A percentile compares a stretch with the other conserved stretches of the same genome.
Conservation (phyloP, 1,140 invertebrate species). For the Linepithema humile region DNA sequence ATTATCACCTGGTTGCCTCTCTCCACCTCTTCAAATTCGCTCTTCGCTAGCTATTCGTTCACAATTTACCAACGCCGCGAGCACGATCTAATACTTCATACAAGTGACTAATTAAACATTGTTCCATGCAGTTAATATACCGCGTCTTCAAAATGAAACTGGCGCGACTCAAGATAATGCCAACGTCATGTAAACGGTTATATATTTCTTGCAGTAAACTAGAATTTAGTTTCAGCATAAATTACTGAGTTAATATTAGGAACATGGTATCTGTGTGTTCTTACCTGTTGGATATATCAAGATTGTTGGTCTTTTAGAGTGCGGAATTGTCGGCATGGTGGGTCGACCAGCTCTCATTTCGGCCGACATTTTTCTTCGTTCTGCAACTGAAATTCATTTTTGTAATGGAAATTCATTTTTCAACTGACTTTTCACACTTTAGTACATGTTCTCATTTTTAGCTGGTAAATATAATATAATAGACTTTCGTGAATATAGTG, state of each 20-base stretch:
- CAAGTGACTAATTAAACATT: constrained; percentile 37
- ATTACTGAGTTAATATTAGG: neutral
- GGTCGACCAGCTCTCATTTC: constrained; percentile 75
- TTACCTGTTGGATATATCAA: constrained; percentile 86
- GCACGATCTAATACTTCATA: constrained; percentile 16
- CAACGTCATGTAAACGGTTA: neutral
- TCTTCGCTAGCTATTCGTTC: neutral
- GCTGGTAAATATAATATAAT: neutral
- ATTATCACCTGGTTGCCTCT: constrained; percentile 29
- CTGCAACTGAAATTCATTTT: too few relatives aligned
- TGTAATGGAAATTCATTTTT: constrained; percentile 28
- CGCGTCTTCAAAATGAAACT: neutral
- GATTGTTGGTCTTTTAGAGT: constrained; percentile 84
- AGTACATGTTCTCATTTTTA: neutral
- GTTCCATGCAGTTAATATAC: neutral
- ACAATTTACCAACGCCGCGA: neutral
- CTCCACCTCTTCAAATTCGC: neutral
- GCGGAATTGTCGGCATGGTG: constrained; percentile 77
- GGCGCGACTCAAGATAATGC: neutral
- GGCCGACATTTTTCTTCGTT: constrained; percentile 69
- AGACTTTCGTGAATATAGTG: neutral
- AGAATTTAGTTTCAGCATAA: neutral
- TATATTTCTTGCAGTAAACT: neutral
- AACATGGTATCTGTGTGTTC: neutral
- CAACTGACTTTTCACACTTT: neutral